Evolutionary conservation across 2,113 vertebrate species (phyloP), one percentile per base, ranked within the genome.

Genomic region (Naja naja): DNA sequence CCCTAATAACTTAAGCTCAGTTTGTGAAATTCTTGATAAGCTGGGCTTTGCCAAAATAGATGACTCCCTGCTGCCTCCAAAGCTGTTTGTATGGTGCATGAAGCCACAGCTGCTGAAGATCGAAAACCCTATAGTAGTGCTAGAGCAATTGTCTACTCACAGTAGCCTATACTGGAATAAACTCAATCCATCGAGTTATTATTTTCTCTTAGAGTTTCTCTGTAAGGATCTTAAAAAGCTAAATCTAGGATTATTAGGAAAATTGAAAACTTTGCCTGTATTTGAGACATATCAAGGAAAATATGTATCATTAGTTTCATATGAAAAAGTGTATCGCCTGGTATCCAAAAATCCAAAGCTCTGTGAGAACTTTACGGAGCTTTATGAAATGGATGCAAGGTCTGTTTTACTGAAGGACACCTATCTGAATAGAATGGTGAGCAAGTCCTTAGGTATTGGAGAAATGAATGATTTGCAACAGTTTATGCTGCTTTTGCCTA

Each of bases 191-290:
- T 0, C 2, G 0, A 96, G 98, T 0, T 89, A 95, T 87, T 53
- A 7, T 4, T 1, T 6, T 0, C 95, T 98, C 89, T 96, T 98
- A 85, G 0, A 0, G 0, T 97, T 96, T 30, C 96, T 98, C 5
- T 96, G 96, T 12, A 5, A 89, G 43, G 95, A 93, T 87, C 39
- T 97, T 10, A 9, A 12, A 86, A 20, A 47, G 3, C 27, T 95
- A 12, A 87, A 94, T 0, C 92, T 0, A 60, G 23, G 1, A 30
- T 86, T 96, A 47, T 47, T 95, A 91, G 3, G 22, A 2, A 96
- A 98, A 43, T 94, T 99, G 6, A 96, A 7, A 95, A 96, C 96
- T 27, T 95, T 99, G 81, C 98, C 98, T 25, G 88, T 99, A 91
- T 98, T 98, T 97, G 93, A 93, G 95, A 98, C 97, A 4, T 91